These are phyloP conservation scores for Liopterus haemorrhoidalis DNA, from an alignment of 2,888 invertebrate genomes.

Conservation along the genomic window DNA sequence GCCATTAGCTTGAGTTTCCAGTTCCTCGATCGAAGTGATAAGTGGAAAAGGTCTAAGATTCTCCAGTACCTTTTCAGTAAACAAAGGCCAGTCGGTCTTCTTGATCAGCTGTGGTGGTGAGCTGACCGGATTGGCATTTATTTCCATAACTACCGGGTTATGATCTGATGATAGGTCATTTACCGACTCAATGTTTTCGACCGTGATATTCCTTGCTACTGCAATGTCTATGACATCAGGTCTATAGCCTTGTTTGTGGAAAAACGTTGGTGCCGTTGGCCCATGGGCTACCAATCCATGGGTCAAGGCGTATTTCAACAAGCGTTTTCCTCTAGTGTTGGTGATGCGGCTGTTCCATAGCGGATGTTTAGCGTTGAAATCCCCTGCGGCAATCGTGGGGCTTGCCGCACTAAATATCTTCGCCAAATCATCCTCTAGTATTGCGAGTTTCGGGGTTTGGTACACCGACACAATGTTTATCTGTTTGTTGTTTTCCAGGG, in stretches of 20 bases:
- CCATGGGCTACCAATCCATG: background rate
- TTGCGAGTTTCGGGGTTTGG: background rate
- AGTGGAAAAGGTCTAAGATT: background rate
- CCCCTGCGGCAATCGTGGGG: background rate
- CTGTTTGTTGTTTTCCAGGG: background rate
- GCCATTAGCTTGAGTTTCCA: background rate
- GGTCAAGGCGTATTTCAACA: background rate
- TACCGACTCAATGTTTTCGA: background rate
- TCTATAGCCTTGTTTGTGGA: background rate
- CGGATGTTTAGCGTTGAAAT: constrained; percentile 7
- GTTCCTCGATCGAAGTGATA: background rate
- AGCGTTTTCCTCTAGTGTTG: background rate
- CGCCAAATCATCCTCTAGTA: background rate
- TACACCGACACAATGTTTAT: background rate
- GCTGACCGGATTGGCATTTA: too few species aligned
- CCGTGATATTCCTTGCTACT: constrained; percentile 5
- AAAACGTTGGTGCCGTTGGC: constrained; percentile 3
- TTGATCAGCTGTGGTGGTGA: too few species aligned
- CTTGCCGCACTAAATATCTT: background rate
- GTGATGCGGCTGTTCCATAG: constrained; percentile 1
- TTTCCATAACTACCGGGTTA: constrained; percentile 14
- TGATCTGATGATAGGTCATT: constrained; percentile 16
- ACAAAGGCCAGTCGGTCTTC: too few species aligned
- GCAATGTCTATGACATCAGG: constrained; percentile 18
- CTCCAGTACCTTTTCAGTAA: background rate